Evolutionary conservation across 2,797 vertebrate species (phyloP).

Genomic region (Tenualosa thibaudeaui): DNA sequence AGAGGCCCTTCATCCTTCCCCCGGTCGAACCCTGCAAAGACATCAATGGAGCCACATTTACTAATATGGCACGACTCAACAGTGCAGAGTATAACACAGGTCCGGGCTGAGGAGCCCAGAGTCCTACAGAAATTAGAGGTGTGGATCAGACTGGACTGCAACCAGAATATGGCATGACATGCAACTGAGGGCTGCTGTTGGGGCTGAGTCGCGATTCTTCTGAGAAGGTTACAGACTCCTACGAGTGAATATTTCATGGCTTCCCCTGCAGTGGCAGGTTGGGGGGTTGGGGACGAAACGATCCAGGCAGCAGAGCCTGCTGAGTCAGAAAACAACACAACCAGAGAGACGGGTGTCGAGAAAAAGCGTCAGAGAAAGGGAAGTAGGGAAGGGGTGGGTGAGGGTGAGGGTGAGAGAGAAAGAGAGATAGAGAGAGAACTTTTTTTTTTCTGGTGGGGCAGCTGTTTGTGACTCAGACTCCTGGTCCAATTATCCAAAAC

Average conservation of each 20-base stretch:
- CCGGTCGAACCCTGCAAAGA: constrained; percentile 86
- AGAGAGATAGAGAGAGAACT: not conserved
- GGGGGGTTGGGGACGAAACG: not conserved
- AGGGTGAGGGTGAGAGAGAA: not conserved
- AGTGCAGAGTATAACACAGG: not conserved
- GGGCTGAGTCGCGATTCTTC: not conserved
- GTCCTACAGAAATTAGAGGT: not conserved
- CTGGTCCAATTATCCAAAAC: not conserved
- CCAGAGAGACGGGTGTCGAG: not conserved
- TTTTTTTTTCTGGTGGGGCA: not conserved
- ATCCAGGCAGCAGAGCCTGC: not conserved
- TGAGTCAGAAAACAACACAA: not conserved
- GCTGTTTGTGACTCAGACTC: not conserved
- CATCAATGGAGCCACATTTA: constrained; percentile 1
- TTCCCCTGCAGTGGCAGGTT: not conserved
- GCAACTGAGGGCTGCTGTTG: not conserved
- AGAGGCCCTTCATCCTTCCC: constrained; percentile 88
- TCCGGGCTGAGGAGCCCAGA: not conserved
- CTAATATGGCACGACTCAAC: not conserved
- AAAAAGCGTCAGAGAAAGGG: not conserved
- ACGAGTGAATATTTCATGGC: constrained; percentile 9
- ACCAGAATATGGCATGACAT: not conserved
- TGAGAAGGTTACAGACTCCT: not conserved
- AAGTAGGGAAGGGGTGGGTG: not conserved
- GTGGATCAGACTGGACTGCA: not conserved